phyloP scores from a whole-genome alignment of 2,113 vertebrate genomes.

The Gnathonemus longibarbis region DNA sequence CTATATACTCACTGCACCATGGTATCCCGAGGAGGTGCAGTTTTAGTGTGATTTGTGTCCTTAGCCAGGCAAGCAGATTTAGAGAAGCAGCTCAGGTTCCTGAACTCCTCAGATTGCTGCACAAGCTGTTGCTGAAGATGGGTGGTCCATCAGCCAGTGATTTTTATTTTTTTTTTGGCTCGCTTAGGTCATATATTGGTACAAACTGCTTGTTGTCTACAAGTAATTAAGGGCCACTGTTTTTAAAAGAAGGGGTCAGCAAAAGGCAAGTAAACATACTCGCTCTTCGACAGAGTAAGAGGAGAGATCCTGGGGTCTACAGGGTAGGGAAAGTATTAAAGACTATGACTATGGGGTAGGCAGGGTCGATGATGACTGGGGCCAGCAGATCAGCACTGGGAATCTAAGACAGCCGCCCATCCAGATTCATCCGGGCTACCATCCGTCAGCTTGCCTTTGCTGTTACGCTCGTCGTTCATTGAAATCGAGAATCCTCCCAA shows the following conservation, averaged over 20 bases:
- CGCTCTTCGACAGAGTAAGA: neutral
- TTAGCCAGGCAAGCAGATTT: neutral
- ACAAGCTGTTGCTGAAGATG: neutral
- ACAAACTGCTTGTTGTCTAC: neutral
- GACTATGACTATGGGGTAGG: neutral
- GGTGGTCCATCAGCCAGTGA: neutral
- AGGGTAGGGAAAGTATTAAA: neutral
- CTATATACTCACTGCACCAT: neutral
- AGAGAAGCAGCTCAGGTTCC: neutral
- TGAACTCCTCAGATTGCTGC: neutral
- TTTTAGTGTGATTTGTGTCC: neutral
- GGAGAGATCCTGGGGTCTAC: neutral
- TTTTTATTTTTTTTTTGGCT: neutral
- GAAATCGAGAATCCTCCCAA: neutral
- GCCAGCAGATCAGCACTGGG: neutral
- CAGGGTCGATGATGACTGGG: neutral
- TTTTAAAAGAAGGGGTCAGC: neutral
- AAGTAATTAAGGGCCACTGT: neutral
- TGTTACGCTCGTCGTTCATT: neutral
- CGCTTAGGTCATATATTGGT: neutral
- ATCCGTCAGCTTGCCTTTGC: neutral
- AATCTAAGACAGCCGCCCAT: neutral
- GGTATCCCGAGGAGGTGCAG: neutral
- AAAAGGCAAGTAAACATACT: neutral
- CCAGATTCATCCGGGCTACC: neutral